Percentiles rank a stretch among this genome's conserved stretches.
Conservation (phyloP, 2,113 vertebrate species). For the Dicrurus megarhynchus region DNA sequence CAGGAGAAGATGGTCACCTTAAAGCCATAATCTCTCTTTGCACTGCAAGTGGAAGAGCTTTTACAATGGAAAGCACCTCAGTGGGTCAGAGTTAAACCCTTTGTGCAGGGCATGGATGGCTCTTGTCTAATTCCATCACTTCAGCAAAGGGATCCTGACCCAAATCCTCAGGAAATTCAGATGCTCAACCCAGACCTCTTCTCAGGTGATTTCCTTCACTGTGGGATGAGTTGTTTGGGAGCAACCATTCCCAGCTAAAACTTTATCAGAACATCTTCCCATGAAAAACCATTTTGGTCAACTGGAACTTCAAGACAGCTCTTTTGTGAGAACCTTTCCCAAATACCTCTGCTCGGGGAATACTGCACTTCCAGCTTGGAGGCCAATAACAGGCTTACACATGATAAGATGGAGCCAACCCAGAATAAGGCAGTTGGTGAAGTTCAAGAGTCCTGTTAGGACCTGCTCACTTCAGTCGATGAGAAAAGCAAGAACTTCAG, state of each 20-base stretch:
- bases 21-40: not conserved
- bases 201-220: not conserved
- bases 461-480: slow-evolving; percentile 24
- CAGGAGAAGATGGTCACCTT: not conserved
- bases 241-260: not conserved
- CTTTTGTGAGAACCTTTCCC: slow-evolving; percentile 13
- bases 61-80: not conserved
- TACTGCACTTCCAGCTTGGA: slow-evolving; percentile 16
- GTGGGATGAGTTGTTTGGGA: not conserved
- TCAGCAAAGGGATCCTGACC: not conserved
- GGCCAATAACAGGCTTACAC: slow-evolving; percentile 46
- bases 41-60: not conserved
- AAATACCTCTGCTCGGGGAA: not conserved
- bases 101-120: fast-evolving
- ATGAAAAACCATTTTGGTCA: not conserved
- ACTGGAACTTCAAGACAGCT: not conserved
- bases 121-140: not conserved
- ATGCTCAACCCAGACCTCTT: not conserved
- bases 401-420: slow-evolving; percentile 48
- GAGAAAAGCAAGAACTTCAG: slow-evolving; percentile 49
- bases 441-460: slow-evolving; percentile 32
- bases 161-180: not conserved
- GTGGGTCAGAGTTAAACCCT: not conserved
- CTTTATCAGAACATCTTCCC: not conserved
- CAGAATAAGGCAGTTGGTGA: slow-evolving; percentile 26